Conservation (phyloP, 2,888 invertebrate species). For the Erebia ligea region DNA sequence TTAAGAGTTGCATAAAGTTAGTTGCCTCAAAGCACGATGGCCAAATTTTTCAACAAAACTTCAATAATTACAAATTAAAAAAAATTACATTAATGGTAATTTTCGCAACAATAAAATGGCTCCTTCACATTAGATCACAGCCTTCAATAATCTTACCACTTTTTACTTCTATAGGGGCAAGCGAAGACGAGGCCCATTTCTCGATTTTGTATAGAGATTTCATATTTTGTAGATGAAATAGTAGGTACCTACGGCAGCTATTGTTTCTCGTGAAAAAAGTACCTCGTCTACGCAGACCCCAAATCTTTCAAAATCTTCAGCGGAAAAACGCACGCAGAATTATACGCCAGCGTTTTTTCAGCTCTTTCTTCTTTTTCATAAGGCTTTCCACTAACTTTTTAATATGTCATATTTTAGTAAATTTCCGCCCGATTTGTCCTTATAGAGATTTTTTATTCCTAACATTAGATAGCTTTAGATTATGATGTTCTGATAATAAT, state of each 20-base stretch:
- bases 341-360: too few relatives aligned
- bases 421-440: background rate
- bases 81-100: slow-evolving; percentile 8
- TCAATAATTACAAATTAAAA: background rate
- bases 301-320: too few relatives aligned
- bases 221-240: too few relatives aligned
- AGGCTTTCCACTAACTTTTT: background rate
- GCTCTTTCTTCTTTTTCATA: too few relatives aligned
- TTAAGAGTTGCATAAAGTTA: too few relatives aligned
- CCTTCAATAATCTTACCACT: slow-evolving; percentile 66
- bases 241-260: too few relatives aligned
- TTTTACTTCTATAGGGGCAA: slow-evolving; percentile 21
- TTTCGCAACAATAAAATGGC: slow-evolving; percentile 31
- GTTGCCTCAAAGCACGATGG: background rate
- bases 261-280: too few relatives aligned
- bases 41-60: background rate
- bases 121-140: slow-evolving; percentile 72
- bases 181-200: too few relatives aligned
- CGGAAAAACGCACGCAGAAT: too few relatives aligned
- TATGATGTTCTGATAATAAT: slow-evolving; percentile 13
- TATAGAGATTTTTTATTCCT: slow-evolving; percentile 4
- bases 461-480: slow-evolving; percentile 1
- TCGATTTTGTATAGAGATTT: too few relatives aligned
- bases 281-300: too few relatives aligned
- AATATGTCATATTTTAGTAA: background rate